These are phyloP conservation scores for Ophioninae sp. DNA, from an alignment of 2,888 invertebrate genomes.

Conservation along the genomic window DNA sequence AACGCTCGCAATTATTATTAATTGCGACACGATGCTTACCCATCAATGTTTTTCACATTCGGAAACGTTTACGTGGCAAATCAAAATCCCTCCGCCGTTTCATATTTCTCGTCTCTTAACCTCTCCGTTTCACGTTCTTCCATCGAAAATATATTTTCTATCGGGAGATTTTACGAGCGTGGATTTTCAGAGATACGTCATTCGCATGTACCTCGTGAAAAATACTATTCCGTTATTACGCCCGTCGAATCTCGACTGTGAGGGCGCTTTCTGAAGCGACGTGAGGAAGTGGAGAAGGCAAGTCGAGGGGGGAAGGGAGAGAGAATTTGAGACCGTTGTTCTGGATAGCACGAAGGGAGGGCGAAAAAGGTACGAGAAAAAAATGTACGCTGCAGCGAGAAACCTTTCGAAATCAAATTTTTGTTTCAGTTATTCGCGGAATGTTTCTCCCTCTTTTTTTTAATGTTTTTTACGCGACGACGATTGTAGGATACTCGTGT, in stretches of 20 bases:
- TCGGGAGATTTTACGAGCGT: background rate
- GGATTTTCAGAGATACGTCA: background rate
- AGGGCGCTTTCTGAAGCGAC: constrained; percentile 24
- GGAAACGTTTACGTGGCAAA: too few relatives aligned
- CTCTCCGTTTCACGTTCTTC: background rate
- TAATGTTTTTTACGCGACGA: background rate
- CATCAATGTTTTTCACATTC: too few relatives aligned
- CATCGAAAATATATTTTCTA: background rate
- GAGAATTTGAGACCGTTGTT: constrained; percentile 37
- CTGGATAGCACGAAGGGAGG: constrained; percentile 45
- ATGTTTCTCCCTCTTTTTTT: background rate
- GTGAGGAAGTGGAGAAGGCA: too few relatives aligned
- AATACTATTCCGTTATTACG: constrained; percentile 48
- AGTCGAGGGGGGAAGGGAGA: constrained; percentile 42
- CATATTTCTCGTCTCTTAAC: too few relatives aligned
- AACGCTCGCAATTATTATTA: too few relatives aligned
- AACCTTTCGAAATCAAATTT: constrained; percentile 65
- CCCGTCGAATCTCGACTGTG: constrained; percentile 7
- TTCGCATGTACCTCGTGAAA: constrained; percentile 24
- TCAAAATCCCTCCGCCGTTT: too few relatives aligned
- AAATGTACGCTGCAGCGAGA: constrained; percentile 61
- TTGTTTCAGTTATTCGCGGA: constrained; percentile 66
- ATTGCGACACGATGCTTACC: too few relatives aligned
- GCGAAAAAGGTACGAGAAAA: constrained; percentile 59
- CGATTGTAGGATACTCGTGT: too few relatives aligned